Base-by-base conservation (phyloP, 2,888 invertebrate species). In the Acholoe squamosa region DNA sequence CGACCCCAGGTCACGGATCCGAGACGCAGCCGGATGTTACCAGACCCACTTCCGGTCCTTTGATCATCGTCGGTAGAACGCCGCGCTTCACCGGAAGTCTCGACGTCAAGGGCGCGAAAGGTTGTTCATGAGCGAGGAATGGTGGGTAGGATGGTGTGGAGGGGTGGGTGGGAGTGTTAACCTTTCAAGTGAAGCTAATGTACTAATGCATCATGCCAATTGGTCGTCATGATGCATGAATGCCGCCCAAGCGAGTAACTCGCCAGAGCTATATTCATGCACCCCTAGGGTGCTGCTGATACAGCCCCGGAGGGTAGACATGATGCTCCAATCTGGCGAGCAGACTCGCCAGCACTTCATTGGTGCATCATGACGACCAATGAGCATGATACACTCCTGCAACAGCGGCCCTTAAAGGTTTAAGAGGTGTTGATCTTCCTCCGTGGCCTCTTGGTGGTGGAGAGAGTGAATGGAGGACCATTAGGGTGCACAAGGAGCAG, bases 11-110 rank as follows among this genome's bases (percentile, higher is more conserved):
- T 34, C 80, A 43, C 80, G n/a, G 80, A 80, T 80, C 80, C 80
- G 80, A 33, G 80, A 34, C 19, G 80, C 80, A 43, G 80, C 80
- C 80, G 80, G 80, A 80, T 34, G 80, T 80, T 34, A 80, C 80
- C 34, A 80, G 80, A 80, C 34, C 33, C 80, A 80, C 80, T 80
- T 80, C 80, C 80, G 80, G 80, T 80, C 22, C 80, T 80, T 80
- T 80, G 34, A 80, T 80, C 80, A 80, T 80, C 80, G 80, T 80
- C 80, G 80, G 33, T 43, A 80, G 80, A 80, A 34, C 80, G 80
- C 22, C 34, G 33, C 43, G 22, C 43, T 7, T 14, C 19, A 80
- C 80, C 80, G 80, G 80, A 80, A 80, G 80, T 43, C 22, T 1
- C 7, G 22, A 19, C 80, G 80, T 80, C 80, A 80, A 43, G 19